These are phyloP conservation scores for Chelonus formosanus DNA, from an alignment of 2,888 invertebrate genomes.

Conservation along the genomic window DNA sequence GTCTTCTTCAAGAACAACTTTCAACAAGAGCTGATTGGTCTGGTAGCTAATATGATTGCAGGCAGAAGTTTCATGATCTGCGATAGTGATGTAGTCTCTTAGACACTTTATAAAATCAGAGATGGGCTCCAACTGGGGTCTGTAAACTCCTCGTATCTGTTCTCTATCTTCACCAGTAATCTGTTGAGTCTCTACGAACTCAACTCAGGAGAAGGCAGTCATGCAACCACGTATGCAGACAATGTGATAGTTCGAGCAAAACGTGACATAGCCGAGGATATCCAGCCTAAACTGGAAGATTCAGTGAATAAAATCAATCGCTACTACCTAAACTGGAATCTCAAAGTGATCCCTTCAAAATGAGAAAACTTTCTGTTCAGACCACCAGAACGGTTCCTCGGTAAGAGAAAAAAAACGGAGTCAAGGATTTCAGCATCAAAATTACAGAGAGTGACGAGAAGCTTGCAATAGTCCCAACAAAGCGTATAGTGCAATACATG, in stretches of 20 bases:
- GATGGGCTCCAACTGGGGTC: constrained; percentile 31
- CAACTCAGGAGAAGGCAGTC: constrained; percentile 8
- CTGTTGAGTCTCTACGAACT: constrained; percentile 27
- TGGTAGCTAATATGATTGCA: constrained; percentile 19
- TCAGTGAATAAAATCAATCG: constrained; percentile 26
- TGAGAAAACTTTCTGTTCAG: constrained; percentile 35
- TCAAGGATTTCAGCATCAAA: no score
- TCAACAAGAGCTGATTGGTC: not conserved
- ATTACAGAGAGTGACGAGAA: no score
- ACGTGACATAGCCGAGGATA: not conserved
- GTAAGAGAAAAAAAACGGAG: not conserved
- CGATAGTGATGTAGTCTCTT: not conserved
- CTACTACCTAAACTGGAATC: constrained; percentile 31
- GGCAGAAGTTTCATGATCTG: constrained; percentile 12
- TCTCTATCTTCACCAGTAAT: constrained; percentile 29
- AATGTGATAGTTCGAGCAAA: constrained; percentile 27
- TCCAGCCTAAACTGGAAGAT: constrained; percentile 16
- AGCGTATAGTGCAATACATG: constrained; percentile 30
- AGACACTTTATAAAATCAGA: not conserved
- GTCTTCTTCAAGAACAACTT: constrained; percentile 20
- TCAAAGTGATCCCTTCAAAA: constrained; percentile 32
- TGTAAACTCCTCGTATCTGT: constrained; percentile 25
- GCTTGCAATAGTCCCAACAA: no score
- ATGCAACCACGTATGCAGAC: constrained; percentile 38
- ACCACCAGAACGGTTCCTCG: not conserved